Percentiles rank a stretch among this genome's conserved stretches.
Evolutionary conservation across 2,888 invertebrate species (phyloP).

Genomic region (Drosophila eohydei): DNA sequence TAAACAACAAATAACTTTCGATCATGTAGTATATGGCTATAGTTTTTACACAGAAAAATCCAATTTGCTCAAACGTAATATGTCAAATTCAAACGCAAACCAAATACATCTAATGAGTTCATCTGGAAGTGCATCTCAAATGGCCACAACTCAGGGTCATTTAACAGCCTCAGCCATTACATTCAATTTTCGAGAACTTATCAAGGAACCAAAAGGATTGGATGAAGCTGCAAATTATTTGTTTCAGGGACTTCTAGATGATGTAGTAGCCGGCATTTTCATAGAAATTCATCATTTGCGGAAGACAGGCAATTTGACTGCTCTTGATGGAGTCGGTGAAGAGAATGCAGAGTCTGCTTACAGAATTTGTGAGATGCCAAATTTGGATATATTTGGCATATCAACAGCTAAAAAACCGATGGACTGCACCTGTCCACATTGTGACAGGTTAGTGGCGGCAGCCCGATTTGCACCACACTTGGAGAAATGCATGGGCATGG

Average conservation of each 20-base stretch:
- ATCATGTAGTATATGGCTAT: neutral
- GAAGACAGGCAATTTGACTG: slow-evolving; percentile 89
- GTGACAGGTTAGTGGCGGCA: slow-evolving; percentile 88
- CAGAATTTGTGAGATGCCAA: slow-evolving; percentile 89
- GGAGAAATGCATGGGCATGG: slow-evolving; percentile 98
- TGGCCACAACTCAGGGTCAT: slow-evolving; percentile 3
- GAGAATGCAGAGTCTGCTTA: slow-evolving; percentile 85
- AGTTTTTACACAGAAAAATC: slow-evolving; percentile 2
- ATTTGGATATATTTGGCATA: slow-evolving; percentile 94
- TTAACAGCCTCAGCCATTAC: slow-evolving; percentile 60
- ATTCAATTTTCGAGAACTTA: slow-evolving; percentile 78
- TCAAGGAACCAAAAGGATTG: slow-evolving; percentile 86
- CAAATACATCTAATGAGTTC: slow-evolving; percentile 21
- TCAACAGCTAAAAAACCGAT: slow-evolving; percentile 92
- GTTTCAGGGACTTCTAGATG: slow-evolving; percentile 89
- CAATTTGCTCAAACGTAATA: slow-evolving; percentile 6
- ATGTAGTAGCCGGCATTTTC: slow-evolving; percentile 90
- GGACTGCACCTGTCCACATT: slow-evolving; percentile 87
- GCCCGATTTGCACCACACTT: slow-evolving; percentile 96
- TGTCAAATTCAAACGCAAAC: slow-evolving; percentile 34
- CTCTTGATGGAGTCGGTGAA: slow-evolving; percentile 88
- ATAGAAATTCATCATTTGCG: slow-evolving; percentile 90
- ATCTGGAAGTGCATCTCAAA: slow-evolving; percentile 25
- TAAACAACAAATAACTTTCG: neutral
- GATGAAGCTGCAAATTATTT: slow-evolving; percentile 89